These are phyloP conservation scores for Eupithecia abbreviata DNA, from an alignment of 2,888 invertebrate species.

Conservation along the genomic window DNA sequence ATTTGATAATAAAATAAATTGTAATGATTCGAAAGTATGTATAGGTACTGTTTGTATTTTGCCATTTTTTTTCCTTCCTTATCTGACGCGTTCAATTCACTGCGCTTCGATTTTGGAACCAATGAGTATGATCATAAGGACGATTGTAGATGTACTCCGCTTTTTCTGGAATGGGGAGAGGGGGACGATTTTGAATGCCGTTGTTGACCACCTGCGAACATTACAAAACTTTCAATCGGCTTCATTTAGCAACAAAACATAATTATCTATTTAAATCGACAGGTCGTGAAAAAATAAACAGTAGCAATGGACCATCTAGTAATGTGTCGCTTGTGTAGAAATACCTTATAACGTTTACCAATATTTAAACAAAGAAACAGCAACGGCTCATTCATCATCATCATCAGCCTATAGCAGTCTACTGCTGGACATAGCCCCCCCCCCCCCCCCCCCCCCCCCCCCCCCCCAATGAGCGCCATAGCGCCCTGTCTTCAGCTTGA, in stretches of 20 bases:
- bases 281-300: background rate
- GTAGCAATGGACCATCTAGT: too few species aligned
- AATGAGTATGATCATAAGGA: background rate
- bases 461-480: too few species aligned
- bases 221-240: background rate
- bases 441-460: too few species aligned
- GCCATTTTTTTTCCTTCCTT: background rate
- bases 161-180: background rate
- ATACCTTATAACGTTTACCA: too few species aligned
- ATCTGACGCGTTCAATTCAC: background rate
- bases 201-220: background rate
- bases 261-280: background rate
- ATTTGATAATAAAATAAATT: background rate
- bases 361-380: too few species aligned
- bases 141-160: background rate
- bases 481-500: too few species aligned
- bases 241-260: background rate
- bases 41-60: background rate
- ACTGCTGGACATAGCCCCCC: too few species aligned
- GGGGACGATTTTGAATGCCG: background rate
- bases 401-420: too few species aligned
- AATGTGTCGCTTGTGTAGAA: too few species aligned
- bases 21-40: background rate
- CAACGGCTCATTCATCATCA: too few species aligned
- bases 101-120: constrained; percentile 1